Percentiles rank a stretch among this genome's conserved stretches.
These are phyloP conservation scores for Gorsachius goisagi DNA, from an alignment of 2,113 vertebrate genomes.

Conservation along the genomic window DNA sequence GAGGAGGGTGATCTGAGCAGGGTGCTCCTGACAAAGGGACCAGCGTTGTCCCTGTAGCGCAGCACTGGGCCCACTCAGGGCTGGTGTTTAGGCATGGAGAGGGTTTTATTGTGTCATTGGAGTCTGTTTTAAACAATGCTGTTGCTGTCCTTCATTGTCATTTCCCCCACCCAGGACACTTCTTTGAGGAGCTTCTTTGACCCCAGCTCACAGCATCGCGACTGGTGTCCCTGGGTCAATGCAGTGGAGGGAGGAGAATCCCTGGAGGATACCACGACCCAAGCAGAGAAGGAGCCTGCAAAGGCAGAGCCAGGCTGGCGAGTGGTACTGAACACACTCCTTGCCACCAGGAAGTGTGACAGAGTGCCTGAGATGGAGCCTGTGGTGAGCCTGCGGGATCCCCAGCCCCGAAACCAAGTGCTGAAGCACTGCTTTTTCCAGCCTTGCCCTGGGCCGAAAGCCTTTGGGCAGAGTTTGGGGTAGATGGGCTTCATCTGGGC, in stretches of 20 bases:
- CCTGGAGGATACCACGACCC: not conserved
- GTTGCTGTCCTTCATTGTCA: not conserved
- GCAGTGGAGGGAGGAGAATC: conserved; percentile 45
- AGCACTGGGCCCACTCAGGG: not conserved
- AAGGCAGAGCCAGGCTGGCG: conserved; percentile 83
- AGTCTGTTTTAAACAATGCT: not conserved
- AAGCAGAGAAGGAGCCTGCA: rapidly evolving
- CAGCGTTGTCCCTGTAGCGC: rapidly evolving
- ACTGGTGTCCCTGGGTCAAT: conserved; percentile 95
- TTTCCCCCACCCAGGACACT: conserved; percentile 71
- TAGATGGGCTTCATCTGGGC: not conserved
- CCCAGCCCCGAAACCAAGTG: not conserved
- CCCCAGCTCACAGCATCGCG: conserved; percentile 89
- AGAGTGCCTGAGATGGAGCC: conserved; percentile 49
- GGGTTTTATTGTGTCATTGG: not conserved
- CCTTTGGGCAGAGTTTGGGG: not conserved
- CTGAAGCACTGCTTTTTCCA: not conserved
- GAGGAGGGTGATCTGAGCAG: not conserved
- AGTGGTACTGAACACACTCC: conserved; percentile 77
- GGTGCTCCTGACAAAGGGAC: not conserved
- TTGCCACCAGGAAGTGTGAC: conserved; percentile 75
- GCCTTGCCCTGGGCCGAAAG: not conserved
- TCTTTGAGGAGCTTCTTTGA: conserved; percentile 82
- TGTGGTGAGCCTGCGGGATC: conserved; percentile 49
- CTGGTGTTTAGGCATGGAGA: rapidly evolving